A percentile compares a stretch with the other conserved stretches of the same genome.
These are phyloP conservation scores for Peribatodes rhomboidaria DNA, from an alignment of 2,888 invertebrate genomes.

Conservation along the genomic window DNA sequence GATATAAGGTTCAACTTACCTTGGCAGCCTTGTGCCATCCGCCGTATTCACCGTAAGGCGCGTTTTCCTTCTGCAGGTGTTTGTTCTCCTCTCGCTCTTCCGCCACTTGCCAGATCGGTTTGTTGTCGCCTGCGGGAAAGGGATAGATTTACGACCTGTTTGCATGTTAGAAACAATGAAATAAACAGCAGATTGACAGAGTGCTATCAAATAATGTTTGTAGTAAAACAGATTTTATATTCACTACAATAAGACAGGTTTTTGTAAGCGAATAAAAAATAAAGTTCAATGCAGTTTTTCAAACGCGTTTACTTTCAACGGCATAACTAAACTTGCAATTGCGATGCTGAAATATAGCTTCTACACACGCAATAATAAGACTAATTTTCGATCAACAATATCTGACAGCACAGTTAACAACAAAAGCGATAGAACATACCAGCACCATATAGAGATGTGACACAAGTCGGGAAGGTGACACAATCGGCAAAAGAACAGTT, in stretches of 20 bases:
- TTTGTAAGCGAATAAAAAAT: background rate
- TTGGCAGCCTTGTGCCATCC: constrained; percentile 99
- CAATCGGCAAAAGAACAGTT: constrained; percentile 59
- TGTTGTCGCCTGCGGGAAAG: constrained; percentile 92
- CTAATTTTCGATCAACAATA: constrained; percentile 1
- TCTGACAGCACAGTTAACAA: constrained; percentile 23
- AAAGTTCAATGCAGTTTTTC: background rate
- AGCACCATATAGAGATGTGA: constrained; percentile 64
- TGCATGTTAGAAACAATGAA: background rate
- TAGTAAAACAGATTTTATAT: background rate
- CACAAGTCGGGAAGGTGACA: constrained; percentile 87
- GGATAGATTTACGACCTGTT: constrained; percentile 5
- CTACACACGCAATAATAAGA: background rate
- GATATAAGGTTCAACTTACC: constrained; percentile 58
- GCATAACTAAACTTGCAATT: background rate
- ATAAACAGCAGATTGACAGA: constrained; percentile 8
- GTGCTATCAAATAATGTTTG: constrained; percentile 20
- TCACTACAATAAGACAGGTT: background rate
- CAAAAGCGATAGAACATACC: constrained; percentile 48
- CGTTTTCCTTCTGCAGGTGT: constrained; percentile 94
- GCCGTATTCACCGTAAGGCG: constrained; percentile 96
- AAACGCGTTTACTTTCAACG: background rate
- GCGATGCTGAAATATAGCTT: background rate
- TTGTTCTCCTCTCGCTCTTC: constrained; percentile 99
- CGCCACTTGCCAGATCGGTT: constrained; percentile 99